Conservation (phyloP, 2,888 invertebrate genomes). For the Branchipolynoe longqiensis region DNA sequence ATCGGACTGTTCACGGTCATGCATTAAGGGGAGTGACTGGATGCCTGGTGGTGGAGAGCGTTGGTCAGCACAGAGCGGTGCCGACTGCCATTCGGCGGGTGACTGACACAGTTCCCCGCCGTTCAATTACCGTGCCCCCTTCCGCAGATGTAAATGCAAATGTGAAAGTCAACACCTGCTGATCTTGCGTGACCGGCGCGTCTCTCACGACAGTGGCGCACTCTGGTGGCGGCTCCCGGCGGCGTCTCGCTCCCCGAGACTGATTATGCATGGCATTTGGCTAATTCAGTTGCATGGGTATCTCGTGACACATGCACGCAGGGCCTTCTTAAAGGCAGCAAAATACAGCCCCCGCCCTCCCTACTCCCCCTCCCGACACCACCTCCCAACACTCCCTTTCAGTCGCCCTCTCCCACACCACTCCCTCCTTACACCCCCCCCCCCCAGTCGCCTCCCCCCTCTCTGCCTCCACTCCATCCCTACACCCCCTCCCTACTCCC, state of each 20-base stretch:
- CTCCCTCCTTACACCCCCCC: no score
- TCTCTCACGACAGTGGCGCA: slow-evolving; percentile 48
- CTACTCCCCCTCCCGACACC: not conserved
- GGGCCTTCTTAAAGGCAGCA: no score
- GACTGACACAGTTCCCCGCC: slow-evolving; percentile 37
- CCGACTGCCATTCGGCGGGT: not conserved
- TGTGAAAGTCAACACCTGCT: slow-evolving; percentile 51
- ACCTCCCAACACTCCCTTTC: no score
- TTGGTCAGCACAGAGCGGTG: no score
- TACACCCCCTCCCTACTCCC: no score
- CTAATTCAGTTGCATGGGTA: slow-evolving; percentile 40
- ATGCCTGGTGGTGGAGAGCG: no score
- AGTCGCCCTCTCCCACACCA: no score
- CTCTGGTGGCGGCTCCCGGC: slow-evolving; percentile 42
- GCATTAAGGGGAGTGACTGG: no score
- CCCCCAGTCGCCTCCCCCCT: not conserved
- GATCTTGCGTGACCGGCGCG: slow-evolving; percentile 15
- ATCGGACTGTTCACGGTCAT: no score
- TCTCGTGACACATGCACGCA: not conserved
- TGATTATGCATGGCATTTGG: slow-evolving; percentile 53
- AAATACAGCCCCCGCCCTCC: not conserved
- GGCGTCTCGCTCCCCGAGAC: not conserved
- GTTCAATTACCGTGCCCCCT: slow-evolving; percentile 32
- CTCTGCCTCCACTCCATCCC: no score
- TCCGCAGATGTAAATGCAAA: slow-evolving; percentile 56